Evolutionary conservation across 2,113 vertebrate species (phyloP).

Genomic region (Elaphurus davidianus): DNA sequence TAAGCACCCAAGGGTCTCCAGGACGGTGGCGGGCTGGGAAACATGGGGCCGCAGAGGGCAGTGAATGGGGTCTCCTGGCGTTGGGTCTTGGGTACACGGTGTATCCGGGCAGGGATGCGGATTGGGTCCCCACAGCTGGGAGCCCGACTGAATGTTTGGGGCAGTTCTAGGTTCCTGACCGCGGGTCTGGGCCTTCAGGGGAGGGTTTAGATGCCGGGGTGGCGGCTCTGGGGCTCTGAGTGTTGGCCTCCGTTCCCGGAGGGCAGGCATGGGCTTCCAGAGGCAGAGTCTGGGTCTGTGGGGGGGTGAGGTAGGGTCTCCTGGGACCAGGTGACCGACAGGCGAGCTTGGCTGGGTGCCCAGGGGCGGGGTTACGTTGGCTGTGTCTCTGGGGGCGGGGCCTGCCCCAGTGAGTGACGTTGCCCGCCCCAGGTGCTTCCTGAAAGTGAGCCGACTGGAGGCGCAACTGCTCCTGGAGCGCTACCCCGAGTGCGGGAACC

Average conservation of each 20-base stretch:
- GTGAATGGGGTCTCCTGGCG: neutral
- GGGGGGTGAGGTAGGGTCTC: neutral
- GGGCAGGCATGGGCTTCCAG: neutral
- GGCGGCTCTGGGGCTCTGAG: neutral
- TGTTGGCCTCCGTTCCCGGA: neutral
- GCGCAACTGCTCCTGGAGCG: conserved; percentile 84
- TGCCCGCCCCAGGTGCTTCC: conserved; percentile 80
- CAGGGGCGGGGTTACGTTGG: too few relatives aligned
- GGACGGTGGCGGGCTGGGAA: neutral
- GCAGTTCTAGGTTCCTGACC: too few relatives aligned
- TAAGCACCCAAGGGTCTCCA: conserved; percentile 12
- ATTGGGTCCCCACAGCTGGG: neutral
- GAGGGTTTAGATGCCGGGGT: neutral
- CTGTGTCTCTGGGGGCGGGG: neutral
- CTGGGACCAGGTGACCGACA: too few relatives aligned
- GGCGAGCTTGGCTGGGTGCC: neutral
- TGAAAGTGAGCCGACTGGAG: conserved; percentile 81
- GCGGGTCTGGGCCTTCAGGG: neutral
- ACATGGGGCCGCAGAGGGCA: neutral
- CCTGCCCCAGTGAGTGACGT: too few relatives aligned
- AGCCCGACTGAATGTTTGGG: neutral
- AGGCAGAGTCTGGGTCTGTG: neutral
- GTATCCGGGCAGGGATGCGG: neutral
- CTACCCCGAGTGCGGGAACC: conserved; percentile 81
- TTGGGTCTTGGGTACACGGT: neutral